Evolutionary conservation across 2,888 invertebrate species (phyloP), one percentile per base, ranked within the genome.

Genomic region (Apodemia hepburni): DNA sequence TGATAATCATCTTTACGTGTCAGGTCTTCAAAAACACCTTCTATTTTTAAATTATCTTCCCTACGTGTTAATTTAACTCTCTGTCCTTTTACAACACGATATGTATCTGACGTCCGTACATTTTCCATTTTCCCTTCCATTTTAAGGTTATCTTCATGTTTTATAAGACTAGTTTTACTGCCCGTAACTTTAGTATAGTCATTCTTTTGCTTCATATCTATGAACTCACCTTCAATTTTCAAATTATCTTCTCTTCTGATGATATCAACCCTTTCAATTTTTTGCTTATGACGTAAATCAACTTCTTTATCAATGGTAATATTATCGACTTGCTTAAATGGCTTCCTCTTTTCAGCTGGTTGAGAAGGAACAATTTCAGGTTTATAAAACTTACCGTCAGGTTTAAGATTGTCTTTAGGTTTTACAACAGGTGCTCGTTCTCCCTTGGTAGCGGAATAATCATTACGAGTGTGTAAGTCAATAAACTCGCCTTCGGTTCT

Each of bases 331-430:
- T 88, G 93, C 75, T 86, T 92, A 60, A 92, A 91, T 57, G 92
- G 92, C 65, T 87, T 89, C 2, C 93, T 92, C 78, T 92, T 89
- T 70, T 94, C 94, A 57, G 91, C 93, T 57, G 92, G 90, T 64
- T 90, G 86, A 42, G 92, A 87, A 51, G 92, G 81, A 54, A 88
- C 78, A 45, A 86, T 79, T 71, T 92, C 92, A 22, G 92, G 92
- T 73, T 87, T 84, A 72, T 93, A 88, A 79, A 93, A 91, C 75
- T 86, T 82, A 66, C 91, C 89, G 77, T 95, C 95, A 7, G 93
- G 84, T 75, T 92, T 93, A 33, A 94, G 81, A 80, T 95, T 95
- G 76, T 96, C 96, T 73, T 94, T 93, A 60, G 92, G 94, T 71
- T 85, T 92, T 7, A 94, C 88, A 12, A 94, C 87, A 58, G 93